A percentile compares a stretch with the other conserved stretches of the same genome.
Evolutionary conservation across 2,888 invertebrate genomes (phyloP).

Genomic region (Latheticus oryzae): DNA sequence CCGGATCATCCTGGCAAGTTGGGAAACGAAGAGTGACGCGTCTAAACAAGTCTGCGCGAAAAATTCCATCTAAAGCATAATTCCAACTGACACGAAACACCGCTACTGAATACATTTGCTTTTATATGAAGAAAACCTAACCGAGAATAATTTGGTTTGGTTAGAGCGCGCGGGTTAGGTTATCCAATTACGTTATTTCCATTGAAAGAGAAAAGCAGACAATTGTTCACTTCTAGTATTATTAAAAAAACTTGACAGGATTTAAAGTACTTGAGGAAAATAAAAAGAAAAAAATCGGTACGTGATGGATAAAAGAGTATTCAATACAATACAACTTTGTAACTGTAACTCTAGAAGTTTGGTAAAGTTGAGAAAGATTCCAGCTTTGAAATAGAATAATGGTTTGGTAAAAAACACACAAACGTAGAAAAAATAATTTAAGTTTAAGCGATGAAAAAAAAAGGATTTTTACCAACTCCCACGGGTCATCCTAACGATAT

Average conservation of each 20-base stretch:
- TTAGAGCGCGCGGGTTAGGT: constrained; percentile 15
- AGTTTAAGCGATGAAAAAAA: constrained; percentile 12
- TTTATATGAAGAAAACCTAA: constrained; percentile 21
- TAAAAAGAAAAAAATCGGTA: too few relatives aligned
- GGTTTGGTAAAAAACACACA: too few relatives aligned
- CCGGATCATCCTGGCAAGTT: background rate
- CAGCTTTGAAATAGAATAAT: too few relatives aligned
- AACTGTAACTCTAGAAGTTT: too few relatives aligned
- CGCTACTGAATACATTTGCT: constrained; percentile 1
- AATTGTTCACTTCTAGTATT: constrained; percentile 14
- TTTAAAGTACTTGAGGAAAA: too few relatives aligned
- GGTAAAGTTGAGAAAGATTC: too few relatives aligned
- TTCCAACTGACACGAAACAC: constrained; percentile 11
- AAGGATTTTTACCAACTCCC: constrained; percentile 16
- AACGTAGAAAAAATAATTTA: too few relatives aligned
- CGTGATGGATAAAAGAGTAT: too few relatives aligned
- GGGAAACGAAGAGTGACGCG: constrained; percentile 7
- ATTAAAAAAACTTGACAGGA: constrained; percentile 5
- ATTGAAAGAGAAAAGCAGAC: too few relatives aligned
- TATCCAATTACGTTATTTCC: constrained; percentile 17
- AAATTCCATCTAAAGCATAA: constrained; percentile 9
- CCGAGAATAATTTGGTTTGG: constrained; percentile 23
- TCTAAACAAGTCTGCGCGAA: constrained; percentile 12
- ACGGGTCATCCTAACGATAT: constrained; percentile 29
- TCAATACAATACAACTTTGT: too few relatives aligned